Evolutionary conservation across 2,797 vertebrate genomes (phyloP).

Genomic region (Ptychadena robeensis): DNA sequence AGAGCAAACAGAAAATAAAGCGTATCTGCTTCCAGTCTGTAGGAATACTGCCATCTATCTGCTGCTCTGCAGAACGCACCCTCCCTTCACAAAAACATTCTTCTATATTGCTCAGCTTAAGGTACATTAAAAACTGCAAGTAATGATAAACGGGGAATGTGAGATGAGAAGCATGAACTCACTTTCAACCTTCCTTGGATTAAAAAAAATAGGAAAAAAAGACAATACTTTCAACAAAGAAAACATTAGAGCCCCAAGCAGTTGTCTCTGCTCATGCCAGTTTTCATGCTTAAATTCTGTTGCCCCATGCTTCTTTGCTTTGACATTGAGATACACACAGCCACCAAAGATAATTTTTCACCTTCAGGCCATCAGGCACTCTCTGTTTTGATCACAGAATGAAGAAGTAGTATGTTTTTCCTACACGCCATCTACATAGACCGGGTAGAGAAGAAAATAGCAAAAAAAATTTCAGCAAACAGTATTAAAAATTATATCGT

Average conservation of each 20-base stretch:
- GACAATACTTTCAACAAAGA: constrained; percentile 85
- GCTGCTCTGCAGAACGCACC: constrained; percentile 79
- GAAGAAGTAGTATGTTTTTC: constrained; percentile 75
- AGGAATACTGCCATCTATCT: constrained; percentile 97
- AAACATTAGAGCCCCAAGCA: constrained; percentile 84
- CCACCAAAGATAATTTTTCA: constrained; percentile 88
- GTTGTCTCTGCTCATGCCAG: constrained; percentile 88
- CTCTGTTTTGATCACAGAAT: constrained; percentile 85
- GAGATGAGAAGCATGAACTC: constrained; percentile 88
- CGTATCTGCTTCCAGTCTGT: constrained; percentile 80
- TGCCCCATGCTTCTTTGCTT: constrained; percentile 83
- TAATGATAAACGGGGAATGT: constrained; percentile 87
- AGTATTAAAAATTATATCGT: too few relatives aligned
- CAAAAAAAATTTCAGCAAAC: too few relatives aligned
- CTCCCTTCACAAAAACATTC: constrained; percentile 75
- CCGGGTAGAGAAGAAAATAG: background rate
- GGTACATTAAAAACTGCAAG: constrained; percentile 87
- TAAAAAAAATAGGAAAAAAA: constrained; percentile 73
- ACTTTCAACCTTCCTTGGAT: constrained; percentile 71
- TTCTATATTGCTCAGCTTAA: constrained; percentile 79
- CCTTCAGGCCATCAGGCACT: constrained; percentile 83
- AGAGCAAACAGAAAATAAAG: constrained; percentile 72
- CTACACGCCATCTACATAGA: background rate
- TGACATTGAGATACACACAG: constrained; percentile 83
- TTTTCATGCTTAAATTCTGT: constrained; percentile 85